Evolutionary conservation across 1,140 invertebrate species (phyloP).

Genomic region (Danaus melanippus): DNA sequence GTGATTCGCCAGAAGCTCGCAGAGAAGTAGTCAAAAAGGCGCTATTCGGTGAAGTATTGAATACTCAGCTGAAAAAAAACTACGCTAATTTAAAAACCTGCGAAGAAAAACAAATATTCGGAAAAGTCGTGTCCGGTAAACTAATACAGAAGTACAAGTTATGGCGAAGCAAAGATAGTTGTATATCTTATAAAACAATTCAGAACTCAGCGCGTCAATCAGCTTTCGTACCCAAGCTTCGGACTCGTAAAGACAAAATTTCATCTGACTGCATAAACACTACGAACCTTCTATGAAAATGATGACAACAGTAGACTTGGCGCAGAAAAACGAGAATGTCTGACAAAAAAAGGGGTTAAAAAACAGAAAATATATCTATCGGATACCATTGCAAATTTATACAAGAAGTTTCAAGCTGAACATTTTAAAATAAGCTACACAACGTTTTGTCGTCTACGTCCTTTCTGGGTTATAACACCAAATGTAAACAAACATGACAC

Average conservation of each 20-base stretch:
- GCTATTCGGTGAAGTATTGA: slow-evolving; percentile 15
- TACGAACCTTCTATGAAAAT: slow-evolving; percentile 20
- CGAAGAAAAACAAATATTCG: slow-evolving; percentile 16
- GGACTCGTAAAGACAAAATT: slow-evolving; percentile 7
- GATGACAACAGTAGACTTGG: slow-evolving; percentile 13
- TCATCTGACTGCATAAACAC: slow-evolving; percentile 6
- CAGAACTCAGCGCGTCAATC: neutral
- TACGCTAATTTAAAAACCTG: slow-evolving; percentile 18
- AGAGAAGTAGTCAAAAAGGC: slow-evolving; percentile 21
- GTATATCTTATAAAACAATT: slow-evolving; percentile 4
- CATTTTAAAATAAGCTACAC: slow-evolving; percentile 6
- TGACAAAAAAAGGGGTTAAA: slow-evolving; percentile 13
- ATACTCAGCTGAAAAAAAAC: slow-evolving; percentile 25
- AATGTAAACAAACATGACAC: slow-evolving; percentile 6
- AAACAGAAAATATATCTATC: slow-evolving; percentile 22
- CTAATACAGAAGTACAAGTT: slow-evolving; percentile 5
- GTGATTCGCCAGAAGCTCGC: slow-evolving; percentile 11
- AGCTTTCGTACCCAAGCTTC: too few species aligned
- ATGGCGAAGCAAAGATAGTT: slow-evolving; percentile 2
- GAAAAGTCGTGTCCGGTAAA: slow-evolving; percentile 16
- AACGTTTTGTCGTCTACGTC: slow-evolving; percentile 16
- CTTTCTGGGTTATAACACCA: slow-evolving; percentile 16
- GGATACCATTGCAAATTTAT: slow-evolving; percentile 10
- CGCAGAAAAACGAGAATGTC: slow-evolving; percentile 15
- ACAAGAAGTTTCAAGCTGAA: slow-evolving; percentile 2